Conservation (phyloP, 2,797 vertebrate species). For the Spondyliosoma cantharus region DNA sequence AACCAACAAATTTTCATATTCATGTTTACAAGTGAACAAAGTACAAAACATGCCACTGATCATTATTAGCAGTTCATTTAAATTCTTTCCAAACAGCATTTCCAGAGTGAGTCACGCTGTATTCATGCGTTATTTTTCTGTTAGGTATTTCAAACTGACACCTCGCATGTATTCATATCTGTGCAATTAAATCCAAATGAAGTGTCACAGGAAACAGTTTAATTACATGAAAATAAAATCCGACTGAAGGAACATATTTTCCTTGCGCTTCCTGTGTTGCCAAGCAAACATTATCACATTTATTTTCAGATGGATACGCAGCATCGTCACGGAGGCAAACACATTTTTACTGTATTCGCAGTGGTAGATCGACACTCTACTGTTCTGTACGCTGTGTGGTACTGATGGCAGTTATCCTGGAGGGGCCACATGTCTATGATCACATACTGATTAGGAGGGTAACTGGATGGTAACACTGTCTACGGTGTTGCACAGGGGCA, state of each 20-base stretch:
- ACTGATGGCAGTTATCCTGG: not conserved
- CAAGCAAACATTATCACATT: not conserved
- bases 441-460: not conserved
- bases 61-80: not conserved
- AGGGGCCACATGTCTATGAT: not conserved
- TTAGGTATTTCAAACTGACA: not conserved
- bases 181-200: not conserved
- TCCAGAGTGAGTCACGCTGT: not conserved
- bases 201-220: not conserved
- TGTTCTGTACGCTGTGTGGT: not conserved
- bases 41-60: not conserved
- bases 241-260: not conserved
- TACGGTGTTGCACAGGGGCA: not conserved
- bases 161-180: not conserved
- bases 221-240: not conserved
- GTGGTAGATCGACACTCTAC: not conserved
- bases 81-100: not conserved
- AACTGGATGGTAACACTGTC: not conserved
- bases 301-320: not conserved
- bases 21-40: too few relatives aligned
- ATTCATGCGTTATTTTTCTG: not conserved
- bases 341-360: not conserved
- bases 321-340: not conserved
- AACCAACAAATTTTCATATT: too few relatives aligned
- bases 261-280: not conserved